Conservation (phyloP, 2,888 invertebrate species). For the Clepsis dumicolana region DNA sequence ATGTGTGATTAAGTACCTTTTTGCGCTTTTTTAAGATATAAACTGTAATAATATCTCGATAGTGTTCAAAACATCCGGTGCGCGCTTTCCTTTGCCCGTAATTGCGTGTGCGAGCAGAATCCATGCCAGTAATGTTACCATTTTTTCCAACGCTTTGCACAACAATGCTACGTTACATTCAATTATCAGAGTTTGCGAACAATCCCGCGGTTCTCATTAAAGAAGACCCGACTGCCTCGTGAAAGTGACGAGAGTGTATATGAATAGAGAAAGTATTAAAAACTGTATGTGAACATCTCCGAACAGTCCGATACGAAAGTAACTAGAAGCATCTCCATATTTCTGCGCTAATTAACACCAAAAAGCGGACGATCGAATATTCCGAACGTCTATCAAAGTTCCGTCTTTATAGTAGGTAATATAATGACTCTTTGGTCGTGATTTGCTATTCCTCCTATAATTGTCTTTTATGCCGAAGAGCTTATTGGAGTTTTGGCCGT, state of each 20-base stretch:
- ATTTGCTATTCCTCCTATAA: constrained; percentile 14
- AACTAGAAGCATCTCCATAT: constrained; percentile 55
- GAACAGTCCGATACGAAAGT: constrained; percentile 69
- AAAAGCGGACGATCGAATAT: constrained; percentile 35
- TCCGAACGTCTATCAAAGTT: constrained; percentile 16
- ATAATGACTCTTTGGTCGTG: constrained; percentile 8
- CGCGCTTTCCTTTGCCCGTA: constrained; percentile 37
- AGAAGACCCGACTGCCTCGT: constrained; percentile 60
- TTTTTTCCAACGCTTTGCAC: constrained; percentile 62
- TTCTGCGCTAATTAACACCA: constrained; percentile 50
- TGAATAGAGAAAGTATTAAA: constrained; percentile 81
- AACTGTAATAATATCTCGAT: neutral
- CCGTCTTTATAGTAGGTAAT: neutral
- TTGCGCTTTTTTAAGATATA: neutral
- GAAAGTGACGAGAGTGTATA: constrained; percentile 76
- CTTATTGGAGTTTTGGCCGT: constrained; percentile 15
- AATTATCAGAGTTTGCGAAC: constrained; percentile 68
- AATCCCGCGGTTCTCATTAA: constrained; percentile 70
- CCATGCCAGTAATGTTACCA: constrained; percentile 50
- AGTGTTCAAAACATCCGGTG: constrained; percentile 33
- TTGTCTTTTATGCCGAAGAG: constrained; percentile 20
- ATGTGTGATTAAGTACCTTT: neutral
- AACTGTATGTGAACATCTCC: constrained; percentile 57
- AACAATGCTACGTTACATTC: constrained; percentile 65
- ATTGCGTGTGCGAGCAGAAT: constrained; percentile 44